These are phyloP conservation scores for Sebastes kiyomatsui DNA, from an alignment of 2,797 vertebrate genomes.

Conservation along the genomic window DNA sequence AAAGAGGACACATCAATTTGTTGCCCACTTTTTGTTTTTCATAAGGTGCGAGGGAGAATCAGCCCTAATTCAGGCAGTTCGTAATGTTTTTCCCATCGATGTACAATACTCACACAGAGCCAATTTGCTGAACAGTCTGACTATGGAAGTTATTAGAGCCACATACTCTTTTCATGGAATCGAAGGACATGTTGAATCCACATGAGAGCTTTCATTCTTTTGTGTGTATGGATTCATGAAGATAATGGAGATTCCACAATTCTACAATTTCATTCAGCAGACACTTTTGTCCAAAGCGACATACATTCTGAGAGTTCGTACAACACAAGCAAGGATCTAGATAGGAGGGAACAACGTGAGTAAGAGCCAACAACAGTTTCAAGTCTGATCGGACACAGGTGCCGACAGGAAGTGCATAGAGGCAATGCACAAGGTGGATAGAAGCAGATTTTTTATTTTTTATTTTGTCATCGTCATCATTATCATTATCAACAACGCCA, in stretches of 20 bases:
- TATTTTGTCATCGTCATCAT: no score
- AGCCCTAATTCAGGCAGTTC: background rate
- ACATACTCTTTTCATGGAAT: conserved; percentile 16
- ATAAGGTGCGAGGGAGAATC: background rate
- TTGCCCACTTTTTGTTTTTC: conserved; percentile 3
- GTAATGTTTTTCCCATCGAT: conserved; percentile 14
- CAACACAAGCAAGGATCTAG: no score
- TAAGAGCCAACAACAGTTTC: no score
- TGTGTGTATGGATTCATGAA: background rate
- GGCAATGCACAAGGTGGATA: no score
- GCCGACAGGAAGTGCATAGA: no score
- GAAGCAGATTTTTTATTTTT: no score
- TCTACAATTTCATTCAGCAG: no score
- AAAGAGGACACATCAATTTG: background rate
- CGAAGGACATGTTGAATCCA: background rate
- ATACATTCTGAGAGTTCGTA: no score
- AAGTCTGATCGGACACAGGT: no score
- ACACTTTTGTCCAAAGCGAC: no score
- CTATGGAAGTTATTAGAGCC: conserved; percentile 13
- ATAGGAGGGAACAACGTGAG: no score
- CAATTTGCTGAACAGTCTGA: conserved; percentile 6
- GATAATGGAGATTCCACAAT: background rate
- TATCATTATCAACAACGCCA: no score
- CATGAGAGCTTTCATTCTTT: conserved; percentile 7
- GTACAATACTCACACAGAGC: background rate